Base-by-base conservation (phyloP, 2,888 invertebrate genomes). In the Hetaerina titia region DNA sequence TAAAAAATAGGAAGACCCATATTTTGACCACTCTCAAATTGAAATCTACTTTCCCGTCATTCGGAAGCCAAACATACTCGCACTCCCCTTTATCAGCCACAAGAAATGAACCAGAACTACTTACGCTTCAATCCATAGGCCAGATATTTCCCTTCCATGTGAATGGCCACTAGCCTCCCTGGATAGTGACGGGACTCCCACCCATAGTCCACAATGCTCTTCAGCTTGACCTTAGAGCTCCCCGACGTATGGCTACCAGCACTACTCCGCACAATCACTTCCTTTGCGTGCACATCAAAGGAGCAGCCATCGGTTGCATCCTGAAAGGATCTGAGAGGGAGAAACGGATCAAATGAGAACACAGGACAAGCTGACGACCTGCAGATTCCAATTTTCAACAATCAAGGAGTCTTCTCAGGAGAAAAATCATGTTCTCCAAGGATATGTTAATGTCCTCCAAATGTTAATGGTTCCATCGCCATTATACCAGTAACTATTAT, bases 41-140 rank as follows among this genome's bases (percentile, higher is more conserved):
- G n/a, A n/a, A n/a, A n/a, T n/a, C n/a, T n/a, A n/a, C n/a, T n/a
- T n/a, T n/a, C n/a, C n/a, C n/a, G n/a, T n/a, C n/a, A n/a, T n/a
- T n/a, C n/a, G n/a, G n/a, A n/a, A n/a, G n/a, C n/a, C n/a, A n/a
- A n/a, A n/a, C n/a, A n/a, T n/a, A n/a, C n/a, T n/a, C 1, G 45
- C 45, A 45, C 45, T 2, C 45, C 45, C 17, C 60, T 15, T 60
- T 95, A 92, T 94, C 63, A 45, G 94, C 56, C 89, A 94, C 74
- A 6, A 64, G 56, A 56, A 58, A 92, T 17, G 25, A 69, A 74
- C 0, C 90, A 56, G 13, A 60, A 45, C 95, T 90, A 96, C 96
- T 96, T 97, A 99, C 99, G 98, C 98, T 98, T 99, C 95, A 99
- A 98, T 95, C 98, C 98, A 97, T 99, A 99, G 0, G 99, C 99